These are phyloP conservation scores for Anguilla japonica DNA, from an alignment of 2,113 vertebrate species.

Conservation along the genomic window DNA sequence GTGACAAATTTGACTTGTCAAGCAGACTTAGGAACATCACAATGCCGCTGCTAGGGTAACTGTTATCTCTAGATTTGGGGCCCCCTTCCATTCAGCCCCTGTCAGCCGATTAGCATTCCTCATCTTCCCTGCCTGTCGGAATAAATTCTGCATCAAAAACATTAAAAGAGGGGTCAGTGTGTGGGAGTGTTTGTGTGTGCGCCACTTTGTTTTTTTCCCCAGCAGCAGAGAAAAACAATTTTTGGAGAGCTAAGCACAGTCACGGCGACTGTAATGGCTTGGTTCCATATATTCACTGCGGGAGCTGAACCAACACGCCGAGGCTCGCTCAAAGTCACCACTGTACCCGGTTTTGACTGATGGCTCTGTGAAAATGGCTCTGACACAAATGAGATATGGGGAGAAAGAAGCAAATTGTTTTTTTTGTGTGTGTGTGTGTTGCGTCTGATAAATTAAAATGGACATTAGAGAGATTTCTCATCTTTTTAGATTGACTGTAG, in stretches of 20 bases:
- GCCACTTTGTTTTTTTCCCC: constrained; percentile 8
- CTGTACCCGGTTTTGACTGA: constrained; percentile 21
- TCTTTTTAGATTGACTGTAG: constrained; percentile 54
- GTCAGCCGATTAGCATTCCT: not conserved
- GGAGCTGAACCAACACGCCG: constrained; percentile 27
- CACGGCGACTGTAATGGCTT: constrained; percentile 29
- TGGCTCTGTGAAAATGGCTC: constrained; percentile 44
- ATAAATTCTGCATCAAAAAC: constrained; percentile 1
- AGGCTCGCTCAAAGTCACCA: constrained; percentile 25
- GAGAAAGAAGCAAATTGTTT: constrained; percentile 34
- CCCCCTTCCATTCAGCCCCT: not conserved
- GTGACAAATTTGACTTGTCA: not conserved
- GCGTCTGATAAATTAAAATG: constrained; percentile 49
- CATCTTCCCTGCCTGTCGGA: constrained; percentile 16
- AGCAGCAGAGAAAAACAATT: constrained; percentile 19
- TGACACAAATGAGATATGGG: constrained; percentile 33
- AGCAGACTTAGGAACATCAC: not conserved
- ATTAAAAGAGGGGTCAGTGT: not conserved
- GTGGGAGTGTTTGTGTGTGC: not conserved
- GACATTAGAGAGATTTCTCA: constrained; percentile 55
- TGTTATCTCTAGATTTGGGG: constrained; percentile 12
- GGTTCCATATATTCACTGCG: constrained; percentile 20
- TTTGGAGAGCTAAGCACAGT: not conserved
- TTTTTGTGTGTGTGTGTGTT: constrained; percentile 38
- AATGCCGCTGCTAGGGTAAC: constrained; percentile 6